Percentiles rank a stretch among this genome's conserved stretches.
Conservation (phyloP, 2,797 vertebrate species). For the Delichon dasypus region DNA sequence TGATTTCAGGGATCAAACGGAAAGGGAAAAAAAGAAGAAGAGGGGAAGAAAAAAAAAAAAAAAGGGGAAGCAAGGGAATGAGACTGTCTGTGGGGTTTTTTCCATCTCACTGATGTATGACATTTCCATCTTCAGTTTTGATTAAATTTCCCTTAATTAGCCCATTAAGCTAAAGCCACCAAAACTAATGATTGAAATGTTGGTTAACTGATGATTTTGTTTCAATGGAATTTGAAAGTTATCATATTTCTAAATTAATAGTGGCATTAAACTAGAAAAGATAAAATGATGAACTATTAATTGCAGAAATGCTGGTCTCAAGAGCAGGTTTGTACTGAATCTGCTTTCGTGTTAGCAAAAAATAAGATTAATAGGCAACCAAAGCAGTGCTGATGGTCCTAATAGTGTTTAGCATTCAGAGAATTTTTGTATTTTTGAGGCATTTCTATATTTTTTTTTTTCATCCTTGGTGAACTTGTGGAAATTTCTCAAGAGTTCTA, state of each 20-base stretch:
- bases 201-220: conserved; percentile 50
- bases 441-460: not conserved
- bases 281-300: conserved; percentile 43
- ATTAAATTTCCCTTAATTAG: conserved; percentile 64
- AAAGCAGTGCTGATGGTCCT: not conserved
- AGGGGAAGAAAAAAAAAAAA: not conserved
- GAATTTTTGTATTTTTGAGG: not conserved
- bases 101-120: conserved; percentile 35
- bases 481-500: not conserved
- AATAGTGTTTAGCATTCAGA: not conserved
- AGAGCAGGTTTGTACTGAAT: not conserved
- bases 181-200: conserved; percentile 51
- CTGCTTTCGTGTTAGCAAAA: not conserved
- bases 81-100: not conserved
- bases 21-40: not conserved
- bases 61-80: not conserved
- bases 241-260: conserved; percentile 51
- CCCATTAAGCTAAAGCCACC: conserved; percentile 49
- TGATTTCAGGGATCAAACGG: not conserved
- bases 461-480: not conserved
- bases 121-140: conserved; percentile 54
- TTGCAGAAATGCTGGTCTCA: conserved; percentile 31
- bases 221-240: conserved; percentile 52
- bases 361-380: not conserved
- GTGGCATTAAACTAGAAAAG: conserved; percentile 33